Evolutionary conservation across 2,113 vertebrate genomes (phyloP).

Genomic region (Tretioscincus oriximinensis): DNA sequence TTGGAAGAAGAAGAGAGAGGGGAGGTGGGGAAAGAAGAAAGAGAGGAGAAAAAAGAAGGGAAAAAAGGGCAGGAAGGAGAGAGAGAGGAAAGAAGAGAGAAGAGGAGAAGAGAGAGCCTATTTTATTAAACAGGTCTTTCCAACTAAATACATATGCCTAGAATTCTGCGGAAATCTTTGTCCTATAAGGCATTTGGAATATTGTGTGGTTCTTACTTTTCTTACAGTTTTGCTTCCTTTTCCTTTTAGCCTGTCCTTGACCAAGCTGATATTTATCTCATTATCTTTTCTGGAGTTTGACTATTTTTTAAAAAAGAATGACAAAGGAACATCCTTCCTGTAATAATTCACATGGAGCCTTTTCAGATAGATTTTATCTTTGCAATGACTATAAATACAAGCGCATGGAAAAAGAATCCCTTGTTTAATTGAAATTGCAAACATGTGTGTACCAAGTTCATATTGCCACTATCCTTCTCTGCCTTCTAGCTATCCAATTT

Average conservation of each 20-base stretch:
- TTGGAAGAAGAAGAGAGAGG: too few relatives aligned
- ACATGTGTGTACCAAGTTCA: constrained; percentile 44
- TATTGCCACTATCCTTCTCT: constrained; percentile 21
- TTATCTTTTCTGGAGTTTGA: constrained; percentile 47
- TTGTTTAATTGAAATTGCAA: constrained; percentile 40
- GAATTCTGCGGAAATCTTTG: not conserved
- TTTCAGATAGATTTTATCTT: constrained; percentile 63
- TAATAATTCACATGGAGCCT: constrained; percentile 53
- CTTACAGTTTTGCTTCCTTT: constrained; percentile 29
- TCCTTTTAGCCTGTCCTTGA: constrained; percentile 44
- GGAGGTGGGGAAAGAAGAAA: too few relatives aligned
- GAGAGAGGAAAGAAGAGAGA: too few relatives aligned
- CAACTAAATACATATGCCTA: too few relatives aligned
- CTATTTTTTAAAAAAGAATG: constrained; percentile 55
- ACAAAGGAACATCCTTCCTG: constrained; percentile 64
- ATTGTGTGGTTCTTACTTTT: constrained; percentile 19
- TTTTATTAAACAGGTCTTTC: too few relatives aligned
- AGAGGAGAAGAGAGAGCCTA: too few relatives aligned
- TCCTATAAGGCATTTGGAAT: not conserved
- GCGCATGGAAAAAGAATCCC: constrained; percentile 48
- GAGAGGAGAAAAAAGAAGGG: too few relatives aligned
- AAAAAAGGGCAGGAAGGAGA: too few relatives aligned
- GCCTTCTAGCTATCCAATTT: not conserved
- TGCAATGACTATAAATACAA: constrained; percentile 59
- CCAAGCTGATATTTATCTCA: constrained; percentile 55